These are phyloP conservation scores for Nyctalus aviator DNA, from an alignment of 2,797 vertebrate genomes.

Conservation along the genomic window DNA sequence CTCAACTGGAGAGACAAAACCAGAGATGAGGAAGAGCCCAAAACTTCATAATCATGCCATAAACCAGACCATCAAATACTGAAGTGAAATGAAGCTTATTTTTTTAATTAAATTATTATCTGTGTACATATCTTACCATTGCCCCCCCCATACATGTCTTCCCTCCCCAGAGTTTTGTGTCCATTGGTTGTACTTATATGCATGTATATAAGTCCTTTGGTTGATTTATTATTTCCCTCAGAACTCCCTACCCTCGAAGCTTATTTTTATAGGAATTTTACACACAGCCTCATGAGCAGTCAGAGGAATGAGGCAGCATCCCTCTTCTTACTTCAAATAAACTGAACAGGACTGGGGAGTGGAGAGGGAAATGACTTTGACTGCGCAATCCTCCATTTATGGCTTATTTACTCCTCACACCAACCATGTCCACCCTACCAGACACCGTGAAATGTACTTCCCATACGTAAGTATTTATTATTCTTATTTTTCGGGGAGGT, in stretches of 20 bases:
- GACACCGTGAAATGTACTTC: slow-evolving; percentile 57
- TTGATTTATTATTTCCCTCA: too few relatives aligned
- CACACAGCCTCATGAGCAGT: background rate
- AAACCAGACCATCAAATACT: background rate
- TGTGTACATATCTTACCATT: too few relatives aligned
- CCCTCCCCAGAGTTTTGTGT: too few relatives aligned
- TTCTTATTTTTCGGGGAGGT: slow-evolving; percentile 44
- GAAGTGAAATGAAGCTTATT: slow-evolving; percentile 43
- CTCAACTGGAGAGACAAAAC: background rate
- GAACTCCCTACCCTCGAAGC: background rate
- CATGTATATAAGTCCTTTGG: too few relatives aligned
- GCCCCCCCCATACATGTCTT: too few relatives aligned
- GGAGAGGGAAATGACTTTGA: slow-evolving; percentile 21
- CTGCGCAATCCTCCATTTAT: background rate
- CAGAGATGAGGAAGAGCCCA: background rate
- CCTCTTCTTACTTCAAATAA: slow-evolving; percentile 44
- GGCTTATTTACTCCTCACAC: slow-evolving; percentile 43
- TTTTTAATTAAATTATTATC: background rate
- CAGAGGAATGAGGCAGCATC: slow-evolving; percentile 22
- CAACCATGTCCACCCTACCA: background rate
- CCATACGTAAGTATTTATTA: slow-evolving; percentile 23
- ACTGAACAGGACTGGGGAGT: background rate
- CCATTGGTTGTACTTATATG: too few relatives aligned
- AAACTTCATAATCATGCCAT: background rate
- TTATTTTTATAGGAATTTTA: slow-evolving; percentile 63